Conservation (phyloP, 2,113 vertebrate genomes). For the Arvicanthis niloticus region DNA sequence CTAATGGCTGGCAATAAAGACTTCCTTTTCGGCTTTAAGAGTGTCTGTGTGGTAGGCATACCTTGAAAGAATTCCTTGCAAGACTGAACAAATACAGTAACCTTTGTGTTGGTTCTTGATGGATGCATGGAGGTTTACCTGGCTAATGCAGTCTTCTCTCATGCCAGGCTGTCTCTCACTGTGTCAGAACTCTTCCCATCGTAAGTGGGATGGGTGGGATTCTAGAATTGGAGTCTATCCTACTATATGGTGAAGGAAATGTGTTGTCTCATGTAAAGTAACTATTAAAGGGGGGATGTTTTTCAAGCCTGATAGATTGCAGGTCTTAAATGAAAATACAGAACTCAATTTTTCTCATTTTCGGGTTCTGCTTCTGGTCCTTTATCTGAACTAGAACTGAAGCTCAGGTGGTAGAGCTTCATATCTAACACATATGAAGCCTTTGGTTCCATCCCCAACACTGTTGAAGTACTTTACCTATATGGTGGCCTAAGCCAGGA, state of each 20-base stretch:
- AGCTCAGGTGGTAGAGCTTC: not conserved
- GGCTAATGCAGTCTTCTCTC: not conserved
- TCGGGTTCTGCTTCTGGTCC: slow-evolving; percentile 1
- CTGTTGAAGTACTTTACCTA: not conserved
- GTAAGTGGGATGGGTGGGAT: not conserved
- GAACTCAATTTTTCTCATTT: not conserved
- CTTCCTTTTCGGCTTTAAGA: not conserved
- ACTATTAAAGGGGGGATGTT: not conserved
- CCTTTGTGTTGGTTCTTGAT: not conserved
- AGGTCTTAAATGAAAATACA: not conserved
- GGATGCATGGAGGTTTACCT: not conserved
- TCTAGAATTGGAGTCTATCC: not conserved
- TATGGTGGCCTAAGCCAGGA: not conserved
- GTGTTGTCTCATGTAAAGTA: not conserved
- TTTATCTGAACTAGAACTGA: not conserved
- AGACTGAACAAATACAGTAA: not conserved
- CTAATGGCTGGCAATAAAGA: not conserved
- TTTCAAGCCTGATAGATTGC: not conserved
- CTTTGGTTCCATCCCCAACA: not conserved
- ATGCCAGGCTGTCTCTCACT: not conserved
- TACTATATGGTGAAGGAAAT: not conserved
- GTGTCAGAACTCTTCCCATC: not conserved
- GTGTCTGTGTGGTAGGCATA: not conserved
- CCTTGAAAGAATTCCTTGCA: not conserved
- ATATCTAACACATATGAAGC: not conserved